Evolutionary conservation across 2,113 vertebrate species (phyloP), one percentile per base, ranked within the genome.

Genomic region (Ailuropoda melanoleuca): DNA sequence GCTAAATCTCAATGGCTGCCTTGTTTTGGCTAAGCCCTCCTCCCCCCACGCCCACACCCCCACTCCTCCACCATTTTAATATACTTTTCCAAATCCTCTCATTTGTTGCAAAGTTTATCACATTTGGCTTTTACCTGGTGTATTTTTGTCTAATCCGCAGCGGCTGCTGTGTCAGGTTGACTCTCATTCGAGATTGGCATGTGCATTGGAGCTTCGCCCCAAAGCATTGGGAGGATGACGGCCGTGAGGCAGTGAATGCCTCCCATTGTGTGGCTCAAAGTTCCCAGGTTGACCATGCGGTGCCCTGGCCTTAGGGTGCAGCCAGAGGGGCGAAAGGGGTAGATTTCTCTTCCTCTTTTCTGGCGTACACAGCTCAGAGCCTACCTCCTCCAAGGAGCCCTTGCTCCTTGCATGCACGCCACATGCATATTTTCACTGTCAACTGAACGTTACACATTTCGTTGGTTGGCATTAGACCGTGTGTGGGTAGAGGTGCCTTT

Each of bases 1-100:
- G 53, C 85, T 77, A 96, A 74, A 74, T 95, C 53, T 96, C 93
- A 96, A 83, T 86, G 88, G 43, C 23, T 56, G 88, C 97, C 78
- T 96, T 98, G 94, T 97, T 96, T 92, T 21, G 48, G 72, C 13
- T 56, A 53, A 21, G 24, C 13, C 6, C 18, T 0, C 1, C 53
- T 2, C 26, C 53, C 1, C 15, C 1, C 43, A 43, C 43, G 5
- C 43, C 43, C 43, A 43, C 43, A 43, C 43, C 43, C 43, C 43
- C 43, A 5, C 43, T 17, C 15, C 31, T 34, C 56, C 26, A 6
- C 12, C 15, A 68, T 62, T 90, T 89, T 85, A 39, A 92, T 80
- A 58, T 68, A 80, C 43, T 95, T 95, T 94, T 80, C 48, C 23
- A 64, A 72, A 91, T 74, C 31, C 31, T 81, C 26, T 83, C 64